Percentiles rank a stretch among this genome's conserved stretches.
Conservation (phyloP, 2,113 vertebrate genomes). For the Pipra filicauda region DNA sequence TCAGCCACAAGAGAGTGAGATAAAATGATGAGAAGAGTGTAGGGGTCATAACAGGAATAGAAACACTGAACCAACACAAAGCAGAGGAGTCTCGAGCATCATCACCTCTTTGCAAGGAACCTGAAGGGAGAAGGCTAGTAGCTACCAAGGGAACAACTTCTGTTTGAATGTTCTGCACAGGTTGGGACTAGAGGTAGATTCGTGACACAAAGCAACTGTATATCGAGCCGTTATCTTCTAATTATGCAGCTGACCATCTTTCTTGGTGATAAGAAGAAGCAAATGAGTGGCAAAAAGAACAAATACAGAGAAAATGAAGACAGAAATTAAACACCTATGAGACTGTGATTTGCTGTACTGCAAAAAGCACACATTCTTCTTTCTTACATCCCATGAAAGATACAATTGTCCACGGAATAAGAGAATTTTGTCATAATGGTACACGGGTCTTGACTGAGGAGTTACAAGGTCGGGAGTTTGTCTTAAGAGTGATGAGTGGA, state of each 20-base stretch:
- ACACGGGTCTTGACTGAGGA: not conserved
- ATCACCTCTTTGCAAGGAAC: not conserved
- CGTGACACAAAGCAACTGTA: not conserved
- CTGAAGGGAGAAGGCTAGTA: not conserved
- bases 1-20: not conserved
- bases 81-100: not conserved
- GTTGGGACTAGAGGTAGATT: not conserved
- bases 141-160: not conserved
- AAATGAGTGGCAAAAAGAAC: not conserved
- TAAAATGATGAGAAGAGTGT: not conserved
- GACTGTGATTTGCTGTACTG: not conserved
- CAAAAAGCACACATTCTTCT: not conserved
- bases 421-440: not conserved
- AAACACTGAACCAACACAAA: not conserved
- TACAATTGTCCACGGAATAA: not conserved
- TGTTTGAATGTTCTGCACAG: not conserved
- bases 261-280: not conserved
- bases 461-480: not conserved
- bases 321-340: not conserved
- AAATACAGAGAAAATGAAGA: not conserved
- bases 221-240: not conserved
- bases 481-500: not conserved
- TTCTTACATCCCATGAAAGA: not conserved
- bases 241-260: not conserved
- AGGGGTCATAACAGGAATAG: not conserved